Percentiles rank a stretch among this genome's conserved stretches.
Evolutionary conservation across 2,888 invertebrate genomes (phyloP).

Genomic region (Meiosimyza platycephala): DNA sequence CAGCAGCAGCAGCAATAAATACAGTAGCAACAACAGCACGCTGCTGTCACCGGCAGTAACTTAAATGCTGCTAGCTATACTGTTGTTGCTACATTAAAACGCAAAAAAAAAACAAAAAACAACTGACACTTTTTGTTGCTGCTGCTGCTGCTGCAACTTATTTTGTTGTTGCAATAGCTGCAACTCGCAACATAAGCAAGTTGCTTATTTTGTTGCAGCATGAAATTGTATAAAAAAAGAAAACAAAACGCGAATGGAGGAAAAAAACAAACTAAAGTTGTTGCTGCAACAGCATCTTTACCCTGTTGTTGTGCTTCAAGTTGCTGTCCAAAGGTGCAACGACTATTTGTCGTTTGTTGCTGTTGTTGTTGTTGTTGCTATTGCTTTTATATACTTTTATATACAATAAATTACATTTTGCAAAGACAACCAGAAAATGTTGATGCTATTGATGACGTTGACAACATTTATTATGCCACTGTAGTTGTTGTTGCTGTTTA

Average conservation of each 20-base stretch:
- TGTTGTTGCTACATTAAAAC: no score
- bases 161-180: background rate
- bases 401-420: slow-evolving; percentile 9
- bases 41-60: no score
- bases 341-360: slow-evolving; percentile 22
- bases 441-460: slow-evolving; percentile 29
- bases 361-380: slow-evolving; percentile 15
- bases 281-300: background rate
- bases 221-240: background rate
- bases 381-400: slow-evolving; percentile 21
- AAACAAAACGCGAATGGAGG: background rate
- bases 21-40: background rate
- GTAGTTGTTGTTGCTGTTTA: slow-evolving; percentile 11
- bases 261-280: slow-evolving; percentile 1
- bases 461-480: slow-evolving; percentile 21
- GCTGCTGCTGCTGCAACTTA: background rate
- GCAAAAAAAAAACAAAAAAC: background rate
- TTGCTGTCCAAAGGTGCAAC: slow-evolving; percentile 19
- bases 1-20: background rate
- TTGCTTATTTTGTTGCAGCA: background rate
- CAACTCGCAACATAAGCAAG: background rate
- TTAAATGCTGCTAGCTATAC: no score
- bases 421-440: slow-evolving; percentile 24
- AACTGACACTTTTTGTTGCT: background rate
- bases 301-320: slow-evolving; percentile 23